Conservation (phyloP, 2,113 vertebrate genomes). For the Pluvialis apricaria region DNA sequence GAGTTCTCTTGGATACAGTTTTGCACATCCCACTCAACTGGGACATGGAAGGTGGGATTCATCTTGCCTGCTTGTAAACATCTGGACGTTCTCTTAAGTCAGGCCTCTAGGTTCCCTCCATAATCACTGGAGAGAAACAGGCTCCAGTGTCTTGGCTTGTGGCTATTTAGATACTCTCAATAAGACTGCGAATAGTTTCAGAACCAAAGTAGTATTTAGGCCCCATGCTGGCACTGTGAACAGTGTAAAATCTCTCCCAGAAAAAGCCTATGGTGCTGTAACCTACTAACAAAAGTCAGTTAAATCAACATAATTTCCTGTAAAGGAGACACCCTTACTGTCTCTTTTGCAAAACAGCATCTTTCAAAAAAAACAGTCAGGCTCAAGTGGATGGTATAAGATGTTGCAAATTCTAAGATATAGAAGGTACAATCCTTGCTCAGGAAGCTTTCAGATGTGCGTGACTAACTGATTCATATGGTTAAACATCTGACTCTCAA, state of each 20-base stretch:
- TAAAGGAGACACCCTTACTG: neutral
- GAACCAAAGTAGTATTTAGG: too few species aligned
- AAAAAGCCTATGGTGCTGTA: neutral
- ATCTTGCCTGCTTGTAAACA: too few species aligned
- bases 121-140: too few species aligned
- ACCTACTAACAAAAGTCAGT: neutral
- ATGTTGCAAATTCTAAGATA: constrained; percentile 1
- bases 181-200: too few species aligned
- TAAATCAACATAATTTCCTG: neutral
- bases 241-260: neutral
- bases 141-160: too few species aligned
- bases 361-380: neutral
- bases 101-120: too few species aligned
- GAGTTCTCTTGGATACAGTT: too few species aligned
- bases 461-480: constrained; percentile 23
- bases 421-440: neutral
- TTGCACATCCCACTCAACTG: too few species aligned
- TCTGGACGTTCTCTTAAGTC: too few species aligned
- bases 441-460: neutral
- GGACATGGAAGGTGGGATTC: too few species aligned
- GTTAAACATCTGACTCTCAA: constrained; percentile 33
- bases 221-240: too few species aligned
- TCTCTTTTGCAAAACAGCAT: neutral
- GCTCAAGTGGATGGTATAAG: neutral
- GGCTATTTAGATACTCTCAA: too few species aligned